Base-by-base conservation (phyloP, 2,888 invertebrate genomes). In the Crematogaster levior region DNA sequence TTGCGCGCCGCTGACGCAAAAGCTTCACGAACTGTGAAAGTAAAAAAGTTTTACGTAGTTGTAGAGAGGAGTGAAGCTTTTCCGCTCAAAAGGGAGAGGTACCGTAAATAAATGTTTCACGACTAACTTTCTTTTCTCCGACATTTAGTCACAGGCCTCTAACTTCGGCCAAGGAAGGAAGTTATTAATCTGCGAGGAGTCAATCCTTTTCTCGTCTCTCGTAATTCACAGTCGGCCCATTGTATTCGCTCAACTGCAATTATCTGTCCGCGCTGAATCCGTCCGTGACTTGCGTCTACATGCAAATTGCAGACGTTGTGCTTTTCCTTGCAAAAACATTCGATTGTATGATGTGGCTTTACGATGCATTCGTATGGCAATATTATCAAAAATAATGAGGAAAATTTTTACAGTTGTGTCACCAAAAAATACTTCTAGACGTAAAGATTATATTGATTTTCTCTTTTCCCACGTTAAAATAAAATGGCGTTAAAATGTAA, bases 161-260 rank as follows among this genome's bases (percentile, higher is more conserved):
- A 85, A 88, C 89, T 88, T 89, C 37, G 74, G 77, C 66, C 73
- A 60, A 74, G 85, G 84, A 87, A 87, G 89, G 86, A 88, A 89
- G 89, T 89, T 89, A 89, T 89, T 89, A 89, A 89, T 89, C 89
- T 72, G 84, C 82, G 82, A 88, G 84, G 46, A 88, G 89, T 89
- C 89, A 84, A 89, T 89, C 87, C 84, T 73, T 81, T 77, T 82
- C 83, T 82, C 84, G 74, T 81, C 80, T 66, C 84, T 81, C 73
- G 82, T 70, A 80, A 70, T 84, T 86, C 89, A 82, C 83, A 82
- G 85, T 74, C 84, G 81, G 56, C 30, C 85, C 86, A 88, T 89
- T 89, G 89, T 89, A 66, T 61, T 83, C 89, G 84, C 81, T 75
- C 74, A 80, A 58, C 84, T 84, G 87, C 87, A 88, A 89, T 89